phyloP scores from a whole-genome alignment of 2,888 invertebrate species.

The Philereme transversata region DNA sequence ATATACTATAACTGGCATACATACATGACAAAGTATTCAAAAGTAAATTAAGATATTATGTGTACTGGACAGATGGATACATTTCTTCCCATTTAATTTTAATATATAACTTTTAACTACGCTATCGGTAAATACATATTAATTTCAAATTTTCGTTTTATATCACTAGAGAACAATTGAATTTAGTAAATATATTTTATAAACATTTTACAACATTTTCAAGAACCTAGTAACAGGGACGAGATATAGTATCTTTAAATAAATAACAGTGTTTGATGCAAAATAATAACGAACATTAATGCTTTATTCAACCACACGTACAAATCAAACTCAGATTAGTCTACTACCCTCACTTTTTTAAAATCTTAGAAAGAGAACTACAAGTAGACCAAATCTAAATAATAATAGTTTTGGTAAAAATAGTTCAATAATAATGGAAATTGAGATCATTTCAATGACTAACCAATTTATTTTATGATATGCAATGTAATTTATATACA shows the following conservation, averaged over 20 bases:
- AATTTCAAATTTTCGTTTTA: slow-evolving; percentile 64
- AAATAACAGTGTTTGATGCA: slow-evolving; percentile 35
- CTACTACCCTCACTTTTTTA: neutral
- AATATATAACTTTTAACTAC: slow-evolving; percentile 44
- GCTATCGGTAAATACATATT: slow-evolving; percentile 45
- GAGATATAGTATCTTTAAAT: slow-evolving; percentile 39
- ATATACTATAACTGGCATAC: too few relatives aligned
- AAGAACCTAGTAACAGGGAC: slow-evolving; percentile 68
- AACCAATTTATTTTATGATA: slow-evolving; percentile 60
- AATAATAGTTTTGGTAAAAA: neutral
- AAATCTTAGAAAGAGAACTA: neutral
- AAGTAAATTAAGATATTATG: neutral
- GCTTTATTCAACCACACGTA: neutral
- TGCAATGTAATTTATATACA: slow-evolving; percentile 74
- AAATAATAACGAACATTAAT: slow-evolving; percentile 15
- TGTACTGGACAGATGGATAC: slow-evolving; percentile 51
- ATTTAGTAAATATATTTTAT: slow-evolving; percentile 71
- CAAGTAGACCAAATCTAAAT: neutral
- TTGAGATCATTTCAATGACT: slow-evolving; percentile 36
- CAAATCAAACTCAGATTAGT: neutral
- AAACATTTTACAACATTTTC: slow-evolving; percentile 78
- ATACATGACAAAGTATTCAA: neutral
- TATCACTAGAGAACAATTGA: slow-evolving; percentile 64
- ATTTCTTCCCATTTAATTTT: slow-evolving; percentile 63
- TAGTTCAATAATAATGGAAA: slow-evolving; percentile 14